Evolutionary conservation across 2,797 vertebrate genomes (phyloP).

Genomic region (Acanthis flammea): DNA sequence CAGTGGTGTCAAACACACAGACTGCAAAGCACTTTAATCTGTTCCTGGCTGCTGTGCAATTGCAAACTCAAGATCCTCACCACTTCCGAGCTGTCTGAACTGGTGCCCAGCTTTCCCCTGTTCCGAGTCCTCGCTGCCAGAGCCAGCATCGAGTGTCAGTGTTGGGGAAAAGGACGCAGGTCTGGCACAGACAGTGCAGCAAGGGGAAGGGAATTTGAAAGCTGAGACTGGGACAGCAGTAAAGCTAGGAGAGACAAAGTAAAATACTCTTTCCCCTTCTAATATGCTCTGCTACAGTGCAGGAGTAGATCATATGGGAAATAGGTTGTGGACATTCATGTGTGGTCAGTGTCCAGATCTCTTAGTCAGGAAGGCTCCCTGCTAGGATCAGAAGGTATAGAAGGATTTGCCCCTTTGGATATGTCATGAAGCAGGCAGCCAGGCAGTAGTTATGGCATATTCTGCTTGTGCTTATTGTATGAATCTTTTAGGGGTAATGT

Average conservation of each 20-base stretch:
- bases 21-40: constrained; percentile 10
- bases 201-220: not conserved
- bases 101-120: constrained; percentile 7
- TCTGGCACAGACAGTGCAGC: not conserved
- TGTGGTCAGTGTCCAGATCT: not conserved
- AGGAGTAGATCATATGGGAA: not conserved
- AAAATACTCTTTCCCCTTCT: not conserved
- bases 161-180: not conserved
- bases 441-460: not conserved
- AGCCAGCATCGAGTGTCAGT: not conserved
- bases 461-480: not conserved
- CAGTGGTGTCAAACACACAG: not conserved
- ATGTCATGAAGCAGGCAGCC: not conserved
- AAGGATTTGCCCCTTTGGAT: not conserved
- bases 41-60: not conserved
- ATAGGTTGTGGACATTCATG: not conserved
- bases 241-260: not conserved
- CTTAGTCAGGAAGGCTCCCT: not conserved
- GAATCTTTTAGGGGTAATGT: not conserved
- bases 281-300: not conserved
- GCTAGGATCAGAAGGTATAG: not conserved
- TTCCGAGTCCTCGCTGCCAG: not conserved
- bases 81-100: constrained; percentile 59
- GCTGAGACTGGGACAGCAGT: not conserved
- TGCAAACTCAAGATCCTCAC: not conserved